These are phyloP conservation scores for Nymphalis c-album DNA, from an alignment of 2,888 invertebrate genomes.

Conservation along the genomic window DNA sequence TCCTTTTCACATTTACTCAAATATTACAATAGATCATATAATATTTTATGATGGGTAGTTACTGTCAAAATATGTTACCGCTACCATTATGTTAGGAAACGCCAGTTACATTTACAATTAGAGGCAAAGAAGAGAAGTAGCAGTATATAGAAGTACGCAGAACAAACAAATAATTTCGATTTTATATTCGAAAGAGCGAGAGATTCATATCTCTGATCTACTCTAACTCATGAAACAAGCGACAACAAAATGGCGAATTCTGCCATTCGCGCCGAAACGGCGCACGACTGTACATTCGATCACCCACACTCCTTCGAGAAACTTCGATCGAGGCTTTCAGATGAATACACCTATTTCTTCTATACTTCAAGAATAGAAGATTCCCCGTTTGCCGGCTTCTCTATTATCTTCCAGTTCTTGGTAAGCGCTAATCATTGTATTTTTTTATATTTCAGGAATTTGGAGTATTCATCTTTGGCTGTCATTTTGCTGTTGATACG, in stretches of 20 bases:
- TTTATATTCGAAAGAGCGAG: constrained; percentile 25
- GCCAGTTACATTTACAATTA: neutral
- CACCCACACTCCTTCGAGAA: constrained; percentile 51
- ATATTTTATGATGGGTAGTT: neutral
- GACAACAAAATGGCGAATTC: constrained; percentile 68
- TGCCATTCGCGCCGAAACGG: constrained; percentile 43
- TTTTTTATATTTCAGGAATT: constrained; percentile 12
- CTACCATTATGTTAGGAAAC: neutral
- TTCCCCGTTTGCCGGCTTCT: neutral
- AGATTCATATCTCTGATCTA: constrained; percentile 41
- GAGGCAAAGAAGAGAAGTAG: constrained; percentile 13
- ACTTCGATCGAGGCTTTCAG: constrained; percentile 46
- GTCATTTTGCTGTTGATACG: neutral
- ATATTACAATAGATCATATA: neutral
- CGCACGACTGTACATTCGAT: constrained; percentile 48
- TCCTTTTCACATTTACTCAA: too few species aligned
- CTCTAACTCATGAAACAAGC: constrained; percentile 55
- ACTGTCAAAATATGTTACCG: neutral
- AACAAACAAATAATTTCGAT: constrained; percentile 16
- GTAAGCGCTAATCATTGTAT: constrained; percentile 4
- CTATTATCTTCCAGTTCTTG: neutral
- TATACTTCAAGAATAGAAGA: constrained; percentile 19
- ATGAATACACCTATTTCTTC: constrained; percentile 38
- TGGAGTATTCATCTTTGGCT: neutral
- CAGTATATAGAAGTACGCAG: constrained; percentile 14